Evolutionary conservation across 2,797 vertebrate genomes (phyloP), one percentile per base, ranked within the genome.

Genomic region (Nothura maculosa): DNA sequence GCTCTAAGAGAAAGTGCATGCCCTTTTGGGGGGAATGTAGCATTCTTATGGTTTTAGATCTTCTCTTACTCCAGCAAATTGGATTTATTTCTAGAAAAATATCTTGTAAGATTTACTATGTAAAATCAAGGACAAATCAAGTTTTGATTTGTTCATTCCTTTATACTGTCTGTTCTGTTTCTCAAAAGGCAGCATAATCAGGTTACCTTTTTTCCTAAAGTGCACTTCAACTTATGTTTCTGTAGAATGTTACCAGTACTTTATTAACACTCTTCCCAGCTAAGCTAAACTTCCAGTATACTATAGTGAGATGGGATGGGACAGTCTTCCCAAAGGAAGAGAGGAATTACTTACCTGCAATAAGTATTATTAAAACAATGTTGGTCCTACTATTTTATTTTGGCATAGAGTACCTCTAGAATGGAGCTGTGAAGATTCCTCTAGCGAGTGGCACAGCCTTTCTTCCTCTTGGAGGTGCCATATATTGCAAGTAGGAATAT

Each of bases 311-410:
- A 28, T 21, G 20, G 47, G 72, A 77, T 24, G 17, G 38, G 42
- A 20, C 52, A 88, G 50, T 58, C 57, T 91, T 72, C 55, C 27
- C 6, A 1, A 54, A 90, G 63, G 58, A 79, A 64, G 30, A 0
- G 0, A 77, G 74, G 62, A 12, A 20, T 79, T 85, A 92, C 90
- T 92, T 94, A 93, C 93, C 90, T 92, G 92, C 12, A 5, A 55
- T 1, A 2, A 40, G 2, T 52, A 67, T 87, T 89, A 67, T 4
- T 81, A 57, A 79, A 94, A 67, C 28, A 73, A 11, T 27, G 60
- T 74, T 89, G 77, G 8, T 93, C 73, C 63, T 81, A 87, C 20
- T 87, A 60, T 45, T 11, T 89, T 55, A 67, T 47, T 61, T n/a
- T 87, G 50, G 19, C 69, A 68, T 58, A 43, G 18, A 32, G 54